phyloP scores from a whole-genome alignment of 2,797 vertebrate genomes.

The Tragelaphus oryx region DNA sequence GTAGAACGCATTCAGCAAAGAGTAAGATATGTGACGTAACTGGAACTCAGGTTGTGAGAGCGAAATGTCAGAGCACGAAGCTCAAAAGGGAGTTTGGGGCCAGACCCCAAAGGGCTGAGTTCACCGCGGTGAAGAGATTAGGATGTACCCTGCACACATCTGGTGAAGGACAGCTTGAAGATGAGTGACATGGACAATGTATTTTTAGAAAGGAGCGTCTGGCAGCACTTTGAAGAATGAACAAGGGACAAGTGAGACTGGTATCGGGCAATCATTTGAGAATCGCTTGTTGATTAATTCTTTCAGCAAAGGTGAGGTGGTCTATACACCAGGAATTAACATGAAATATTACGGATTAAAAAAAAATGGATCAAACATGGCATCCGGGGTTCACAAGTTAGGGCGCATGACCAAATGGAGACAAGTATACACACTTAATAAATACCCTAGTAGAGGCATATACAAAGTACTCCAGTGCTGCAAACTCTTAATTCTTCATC shows the following conservation, averaged over 20 bases:
- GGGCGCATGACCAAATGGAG: neutral
- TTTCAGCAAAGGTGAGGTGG: neutral
- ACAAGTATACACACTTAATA: neutral
- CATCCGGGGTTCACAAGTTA: neutral
- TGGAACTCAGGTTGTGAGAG: neutral
- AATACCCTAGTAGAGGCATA: accelerated
- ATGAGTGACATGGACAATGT: accelerated
- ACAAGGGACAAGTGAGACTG: neutral
- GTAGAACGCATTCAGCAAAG: neutral
- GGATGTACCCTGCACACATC: accelerated
- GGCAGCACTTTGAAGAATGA: neutral
- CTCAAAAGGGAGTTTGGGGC: neutral
- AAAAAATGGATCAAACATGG: accelerated
- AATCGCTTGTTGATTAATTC: neutral
- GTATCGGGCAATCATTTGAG: neutral
- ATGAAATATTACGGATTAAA: neutral
- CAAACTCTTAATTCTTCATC: accelerated
- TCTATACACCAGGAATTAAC: no score
- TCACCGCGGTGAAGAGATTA: accelerated
- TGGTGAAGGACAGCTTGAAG: no score
- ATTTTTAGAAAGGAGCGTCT: neutral
- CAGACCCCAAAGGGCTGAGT: neutral
- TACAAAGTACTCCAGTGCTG: accelerated
- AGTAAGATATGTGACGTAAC: neutral
- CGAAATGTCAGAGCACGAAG: neutral